Percentiles rank a stretch among this genome's conserved stretches.
Evolutionary conservation across 1,140 invertebrate species (phyloP).

Genomic region (Euwallacea fornicatus): DNA sequence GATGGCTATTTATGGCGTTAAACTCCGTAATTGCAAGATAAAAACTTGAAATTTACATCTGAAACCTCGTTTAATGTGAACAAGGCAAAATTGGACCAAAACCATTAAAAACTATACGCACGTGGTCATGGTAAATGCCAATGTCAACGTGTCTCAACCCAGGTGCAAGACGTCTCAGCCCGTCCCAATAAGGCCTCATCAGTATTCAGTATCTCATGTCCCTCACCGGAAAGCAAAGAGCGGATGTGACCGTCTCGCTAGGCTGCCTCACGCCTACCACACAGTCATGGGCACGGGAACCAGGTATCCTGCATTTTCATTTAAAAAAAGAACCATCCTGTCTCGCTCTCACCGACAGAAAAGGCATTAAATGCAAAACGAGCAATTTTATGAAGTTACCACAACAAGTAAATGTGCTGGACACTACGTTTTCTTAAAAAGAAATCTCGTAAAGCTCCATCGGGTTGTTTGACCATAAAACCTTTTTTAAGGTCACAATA

Average conservation of each 20-base stretch:
- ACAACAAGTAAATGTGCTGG: too few relatives aligned
- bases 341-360: background rate
- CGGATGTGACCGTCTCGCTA: slow-evolving; percentile 46
- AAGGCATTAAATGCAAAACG: background rate
- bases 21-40: too few relatives aligned
- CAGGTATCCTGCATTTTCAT: slow-evolving; percentile 10
- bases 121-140: too few relatives aligned
- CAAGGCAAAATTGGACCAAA: too few relatives aligned
- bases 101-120: too few relatives aligned
- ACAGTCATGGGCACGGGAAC: slow-evolving; percentile 9
- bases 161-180: slow-evolving; percentile 17
- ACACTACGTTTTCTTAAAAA: background rate
- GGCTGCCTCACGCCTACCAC: slow-evolving; percentile 30
- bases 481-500: slow-evolving; percentile 14
- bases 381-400: background rate
- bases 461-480: slow-evolving; percentile 24
- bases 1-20: too few relatives aligned
- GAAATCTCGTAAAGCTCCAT: background rate
- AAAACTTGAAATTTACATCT: too few relatives aligned
- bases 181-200: slow-evolving; percentile 20
- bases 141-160: too few relatives aligned
- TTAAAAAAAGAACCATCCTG: background rate
- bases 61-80: too few relatives aligned
- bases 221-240: slow-evolving; percentile 44
- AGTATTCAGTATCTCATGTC: slow-evolving; percentile 29